Evolutionary conservation across 1,140 invertebrate genomes (phyloP).

Genomic region (Araneus ventricosus): DNA sequence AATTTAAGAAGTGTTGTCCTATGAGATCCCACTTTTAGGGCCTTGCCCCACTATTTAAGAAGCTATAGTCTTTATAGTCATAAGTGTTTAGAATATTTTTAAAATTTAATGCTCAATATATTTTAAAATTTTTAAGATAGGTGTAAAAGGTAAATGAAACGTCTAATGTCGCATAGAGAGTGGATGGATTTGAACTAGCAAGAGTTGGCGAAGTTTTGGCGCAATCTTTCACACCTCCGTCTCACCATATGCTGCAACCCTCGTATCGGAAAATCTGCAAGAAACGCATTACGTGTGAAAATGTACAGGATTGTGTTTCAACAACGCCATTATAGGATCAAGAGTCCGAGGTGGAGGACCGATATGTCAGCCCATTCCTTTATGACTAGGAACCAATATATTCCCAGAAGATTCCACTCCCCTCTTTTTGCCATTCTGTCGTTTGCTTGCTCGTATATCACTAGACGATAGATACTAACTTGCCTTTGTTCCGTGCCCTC

Average conservation of each 20-base stretch:
- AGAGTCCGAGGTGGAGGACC: conserved; percentile 62
- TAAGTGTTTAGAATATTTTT: too few species aligned
- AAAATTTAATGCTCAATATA: too few species aligned
- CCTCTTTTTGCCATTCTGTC: conserved; percentile 55
- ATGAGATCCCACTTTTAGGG: too few species aligned
- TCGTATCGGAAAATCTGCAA: conserved; percentile 72
- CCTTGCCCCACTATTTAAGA: too few species aligned
- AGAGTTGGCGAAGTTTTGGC: conserved; percentile 41
- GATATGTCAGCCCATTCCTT: conserved; percentile 71
- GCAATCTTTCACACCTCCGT: conserved; percentile 20
- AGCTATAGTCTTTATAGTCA: too few species aligned
- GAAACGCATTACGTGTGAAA: conserved; percentile 75
- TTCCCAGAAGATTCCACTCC: conserved; percentile 63
- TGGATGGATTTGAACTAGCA: background rate
- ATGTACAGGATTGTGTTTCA: conserved; percentile 75
- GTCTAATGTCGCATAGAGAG: too few species aligned
- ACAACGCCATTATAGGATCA: conserved; percentile 75
- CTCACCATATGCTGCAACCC: conserved; percentile 36
- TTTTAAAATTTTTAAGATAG: too few species aligned
- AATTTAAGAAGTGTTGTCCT: too few species aligned
- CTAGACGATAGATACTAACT: conserved; percentile 67
- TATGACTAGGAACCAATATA: conserved; percentile 74
- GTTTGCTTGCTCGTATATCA: conserved; percentile 68
- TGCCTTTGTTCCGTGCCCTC: conserved; percentile 49
- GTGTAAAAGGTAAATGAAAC: too few species aligned